phyloP scores from a whole-genome alignment of 2,888 invertebrate genomes.

The Calliphora vomitoria region DNA sequence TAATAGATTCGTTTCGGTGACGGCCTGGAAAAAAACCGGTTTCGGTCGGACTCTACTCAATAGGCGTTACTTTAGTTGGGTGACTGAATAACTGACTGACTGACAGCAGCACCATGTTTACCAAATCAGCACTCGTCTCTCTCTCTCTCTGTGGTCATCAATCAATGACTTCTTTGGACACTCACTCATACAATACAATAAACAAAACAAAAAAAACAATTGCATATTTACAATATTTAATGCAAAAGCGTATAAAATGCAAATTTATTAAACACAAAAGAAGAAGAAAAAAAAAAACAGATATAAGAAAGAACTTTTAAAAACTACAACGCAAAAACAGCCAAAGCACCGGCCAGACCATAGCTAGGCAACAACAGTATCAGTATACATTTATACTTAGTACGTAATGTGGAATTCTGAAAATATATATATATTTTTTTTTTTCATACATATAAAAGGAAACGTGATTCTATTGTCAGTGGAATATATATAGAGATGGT shows the following conservation, averaged over 20 bases:
- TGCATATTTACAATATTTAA: slow-evolving; percentile 42
- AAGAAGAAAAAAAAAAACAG: neutral
- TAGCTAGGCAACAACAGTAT: neutral
- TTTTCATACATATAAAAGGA: slow-evolving; percentile 8
- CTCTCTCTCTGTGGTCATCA: slow-evolving; percentile 44
- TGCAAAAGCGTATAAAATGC: slow-evolving; percentile 63
- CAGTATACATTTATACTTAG: neutral
- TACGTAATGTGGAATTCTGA: slow-evolving; percentile 7
- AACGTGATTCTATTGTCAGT: slow-evolving; percentile 69
- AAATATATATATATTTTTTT: neutral
- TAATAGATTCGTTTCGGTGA: too few species aligned
- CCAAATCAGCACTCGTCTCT: slow-evolving; percentile 44
- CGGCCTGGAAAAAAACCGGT: too few species aligned
- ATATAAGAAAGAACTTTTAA: slow-evolving; percentile 45
- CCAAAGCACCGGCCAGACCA: slow-evolving; percentile 1
- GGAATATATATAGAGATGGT: slow-evolving; percentile 8
- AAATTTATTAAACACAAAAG: slow-evolving; percentile 54
- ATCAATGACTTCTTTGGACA: slow-evolving; percentile 55
- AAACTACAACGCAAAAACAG: slow-evolving; percentile 26
- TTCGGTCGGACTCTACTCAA: too few species aligned
- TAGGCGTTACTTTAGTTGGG: slow-evolving; percentile 30
- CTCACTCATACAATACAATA: neutral
- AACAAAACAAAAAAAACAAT: slow-evolving; percentile 16
- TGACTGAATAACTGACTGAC: neutral
- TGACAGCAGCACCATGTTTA: slow-evolving; percentile 10